Base-by-base conservation (phyloP, 2,113 vertebrate genomes). In the Callionymus lyra region DNA sequence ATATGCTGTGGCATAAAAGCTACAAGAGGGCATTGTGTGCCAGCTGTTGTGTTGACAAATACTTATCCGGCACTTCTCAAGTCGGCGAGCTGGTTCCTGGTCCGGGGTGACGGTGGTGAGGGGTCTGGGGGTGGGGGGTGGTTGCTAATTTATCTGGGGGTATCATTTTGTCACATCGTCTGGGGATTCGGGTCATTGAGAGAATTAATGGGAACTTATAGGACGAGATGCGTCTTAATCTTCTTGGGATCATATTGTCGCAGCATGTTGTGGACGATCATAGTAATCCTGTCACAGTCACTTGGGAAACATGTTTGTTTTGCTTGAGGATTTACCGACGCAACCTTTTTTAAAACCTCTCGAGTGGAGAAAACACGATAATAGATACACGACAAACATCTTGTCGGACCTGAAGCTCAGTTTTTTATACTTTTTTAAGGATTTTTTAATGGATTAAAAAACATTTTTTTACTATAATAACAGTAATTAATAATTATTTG, bases 1-100 rank as follows among this genome's bases (percentile, higher is more conserved):
- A 93, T 93, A 93, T 94, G 92, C 84, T 89, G 84, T 86, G 84
- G 88, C 89, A 93, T 93, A 91, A 93, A n/a, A 93, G 89, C 86
- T 88, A 88, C 90, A 85, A 87, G 89, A 86, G 88, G 89, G 89
- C 86, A 89, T 91, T 90, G 88, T 88, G 85, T 77, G 79, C 89
- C 91, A 93, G 91, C 90, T 93, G 91, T 86, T 91, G 84, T 88
- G 88, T 86, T 91, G 88, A 92, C 88, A 88, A 91, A 91, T 90
- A 91, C 86, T 91, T 90, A 88, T 88, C 87, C 86, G 85, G 86
- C 89, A 89, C 86, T 90, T 88, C 89, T 89, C 84, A 89, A 91
- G 84, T 91, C 87, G 80, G 82, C 83, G 85, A 86, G 85, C 82
- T 80, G 82, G 75, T 75, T 76, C 72, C 63, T 72, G 78, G 75